These are phyloP conservation scores for Drosophila cardini DNA, from an alignment of 1,140 invertebrate species.

Conservation along the genomic window DNA sequence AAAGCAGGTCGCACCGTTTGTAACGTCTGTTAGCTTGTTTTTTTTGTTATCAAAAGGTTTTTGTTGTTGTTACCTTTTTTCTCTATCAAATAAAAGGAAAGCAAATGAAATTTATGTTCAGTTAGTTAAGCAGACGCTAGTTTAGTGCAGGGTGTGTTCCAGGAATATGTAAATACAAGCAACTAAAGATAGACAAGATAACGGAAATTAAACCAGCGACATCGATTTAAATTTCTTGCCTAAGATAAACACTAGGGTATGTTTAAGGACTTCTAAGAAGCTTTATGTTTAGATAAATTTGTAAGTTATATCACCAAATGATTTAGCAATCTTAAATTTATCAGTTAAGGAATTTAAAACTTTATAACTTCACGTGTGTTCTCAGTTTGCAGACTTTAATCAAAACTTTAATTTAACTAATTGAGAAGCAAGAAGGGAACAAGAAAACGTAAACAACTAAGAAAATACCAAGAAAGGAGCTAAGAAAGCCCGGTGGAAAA, in stretches of 20 bases:
- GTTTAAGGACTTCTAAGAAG: too few relatives aligned
- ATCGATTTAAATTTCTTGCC: background rate
- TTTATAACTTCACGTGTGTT: background rate
- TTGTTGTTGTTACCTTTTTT: background rate
- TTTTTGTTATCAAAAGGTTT: slow-evolving; percentile 34
- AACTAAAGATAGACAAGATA: background rate
- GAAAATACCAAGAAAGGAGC: background rate
- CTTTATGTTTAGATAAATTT: too few relatives aligned
- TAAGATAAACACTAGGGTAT: too few relatives aligned
- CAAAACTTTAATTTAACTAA: slow-evolving; percentile 51
- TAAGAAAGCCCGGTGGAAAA: slow-evolving; percentile 5
- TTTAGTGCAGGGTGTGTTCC: slow-evolving; percentile 12
- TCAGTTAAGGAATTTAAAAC: background rate
- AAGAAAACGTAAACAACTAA: slow-evolving; percentile 30
- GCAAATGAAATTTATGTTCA: slow-evolving; percentile 49
- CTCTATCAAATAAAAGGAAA: slow-evolving; percentile 31
- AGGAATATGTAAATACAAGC: slow-evolving; percentile 13
- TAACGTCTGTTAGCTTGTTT: slow-evolving; percentile 17
- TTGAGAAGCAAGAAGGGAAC: slow-evolving; percentile 19
- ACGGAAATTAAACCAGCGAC: slow-evolving; percentile 3
- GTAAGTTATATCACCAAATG: too few relatives aligned
- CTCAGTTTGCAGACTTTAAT: slow-evolving; percentile 12
- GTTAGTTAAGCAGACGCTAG: slow-evolving; percentile 41
- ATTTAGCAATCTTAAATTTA: slow-evolving; percentile 1
- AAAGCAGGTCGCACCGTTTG: slow-evolving; percentile 63